Evolutionary conservation across 2,888 invertebrate species (phyloP), one percentile per base, ranked within the genome.

Genomic region (Herminia tarsipennalis): DNA sequence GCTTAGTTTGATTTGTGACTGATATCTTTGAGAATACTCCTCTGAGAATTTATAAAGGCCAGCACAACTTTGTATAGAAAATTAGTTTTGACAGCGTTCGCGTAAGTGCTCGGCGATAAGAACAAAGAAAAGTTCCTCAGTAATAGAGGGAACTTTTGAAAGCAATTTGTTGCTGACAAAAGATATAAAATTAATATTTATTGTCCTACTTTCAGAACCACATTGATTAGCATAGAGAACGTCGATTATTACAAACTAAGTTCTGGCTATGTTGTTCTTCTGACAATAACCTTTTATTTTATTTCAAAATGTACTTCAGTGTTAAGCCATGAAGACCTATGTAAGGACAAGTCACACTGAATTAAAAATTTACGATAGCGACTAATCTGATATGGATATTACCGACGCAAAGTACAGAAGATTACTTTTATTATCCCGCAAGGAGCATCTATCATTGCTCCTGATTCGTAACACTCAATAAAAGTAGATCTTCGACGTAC

Each of bases 1-100:
- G 58, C 60, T 73, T 57, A 70, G 66, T 70, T 73, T 75, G 76
- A 81, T 76, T 77, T 74, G 67, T 61, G 70, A 78, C 56, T 66
- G 64, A 73, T 76, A 77, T 73, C 62, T 56, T 70, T 63, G 59
- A 56, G 58, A 55, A 60, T 56, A 48, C 54, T 57, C 50, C 48
- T 32, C 16, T 27, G 43, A 56, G 61, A 66, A 62, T 54, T 63
- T 35, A 16, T 24, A 17, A 38, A 51, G 53, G 52, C 51, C 39
- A 55, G 55, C 48, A 32, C 28, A 53, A 50, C 53, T 59, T 58
- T 43, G 59, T 58, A 52, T 52, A 36, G 44, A 30, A 62, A 68
- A 68, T 68, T 62, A 56, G 51, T 57, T 68, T 53, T 52, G 55
- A 56, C 50, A 46, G 44, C 42, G n/a, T n/a, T n/a, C n/a, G n/a